Base-by-base conservation (phyloP, 2,797 vertebrate species). In the Rhinella marina region DNA sequence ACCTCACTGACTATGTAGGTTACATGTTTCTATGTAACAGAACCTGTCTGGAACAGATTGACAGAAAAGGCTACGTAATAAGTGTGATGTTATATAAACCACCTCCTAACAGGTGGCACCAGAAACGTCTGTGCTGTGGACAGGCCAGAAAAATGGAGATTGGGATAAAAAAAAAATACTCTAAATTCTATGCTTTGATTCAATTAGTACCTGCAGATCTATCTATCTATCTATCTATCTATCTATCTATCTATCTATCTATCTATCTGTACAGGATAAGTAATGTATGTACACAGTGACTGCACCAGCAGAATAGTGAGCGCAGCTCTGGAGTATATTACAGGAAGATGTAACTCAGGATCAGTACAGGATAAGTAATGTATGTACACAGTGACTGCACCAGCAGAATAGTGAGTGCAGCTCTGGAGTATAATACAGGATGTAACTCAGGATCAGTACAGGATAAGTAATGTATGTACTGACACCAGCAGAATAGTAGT, bases 1-100 rank as follows among this genome's bases (percentile, higher is more conserved):
- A 77, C 72, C 50, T 64, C 84, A 29, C 32, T 85, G 84, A 48
- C 73, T 78, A 85, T 78, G 57, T 78, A 77, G 84, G 84, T 85
- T 85, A 85, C 50, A 17, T 64, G 27, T 64, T 10, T 52, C 73
- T 17, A 10, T 12, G 56, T 64, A 61, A 62, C 41, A 19, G 54
- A 77, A 52, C 57, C 57, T 75, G 82, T 82, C 32, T 52, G 14
- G 6, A 68, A n/a, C 80, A 19, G 59, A 66, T 27, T 82, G 80
- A 66, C 62, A 52, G 41, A 29, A 27, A 11, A 7, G 13, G 48
- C 80, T 66, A 1, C 48, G 14, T n/a, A 21, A 9, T 41, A 29
- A 11, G 61, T n/a, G 3, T 41, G 9, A 10, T 1, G 41, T 73
- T 73, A 73, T 48, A 19, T 48, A 73, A n/a, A 73, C 19, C 70